Base-by-base conservation (phyloP, 2,113 vertebrate genomes). In the Callipepla californica region DNA sequence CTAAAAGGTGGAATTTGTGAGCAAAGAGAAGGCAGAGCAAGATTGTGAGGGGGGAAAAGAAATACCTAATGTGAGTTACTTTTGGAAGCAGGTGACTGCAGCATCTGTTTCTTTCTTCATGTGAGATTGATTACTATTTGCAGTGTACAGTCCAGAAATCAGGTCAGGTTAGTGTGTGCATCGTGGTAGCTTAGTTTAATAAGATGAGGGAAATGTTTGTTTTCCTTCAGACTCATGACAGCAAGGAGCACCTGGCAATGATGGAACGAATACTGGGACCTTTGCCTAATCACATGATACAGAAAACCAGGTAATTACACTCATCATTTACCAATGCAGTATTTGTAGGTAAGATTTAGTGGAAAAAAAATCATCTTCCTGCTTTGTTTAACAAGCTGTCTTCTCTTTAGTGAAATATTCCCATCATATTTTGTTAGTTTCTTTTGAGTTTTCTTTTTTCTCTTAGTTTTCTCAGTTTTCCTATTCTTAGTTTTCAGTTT, bases 231-330 rank as follows among this genome's bases (percentile, higher is more conserved):
- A 98, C 98, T 6, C 98, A 98, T 21, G 97, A 98, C 87, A 99
- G 98, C 91, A 98, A 98, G 94, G 98, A 99, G 62, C 98, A 99
- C 86, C 97, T 99, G 40, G 99, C 98, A 69, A 99, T 99, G 98
- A 99, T 99, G 99, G 98, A 99, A 95, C 97, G 98, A 85, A 98
- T 99, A 84, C 93, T 99, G 51, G 98, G 98, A 44, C 98, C 98
- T 47, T 96, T 99, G 65, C 98, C 98, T 21, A 55, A 94, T 68
- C 95, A 98, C 30, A 98, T 98, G 87, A 96, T 99, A 63, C 97
- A 98, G 95, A 98, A 98, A 98, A 98, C 98, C 9, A 98, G 97
- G 98, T 98, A 97, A 74, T 93, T 68, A 8, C 7, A 3, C 75
- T 83, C 47, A 69, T 67, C 51, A 30, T 32, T 55, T 57, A 32